Evolutionary conservation across 2,888 invertebrate species (phyloP), one percentile per base, ranked within the genome.

Genomic region (Agrypnus murinus): DNA sequence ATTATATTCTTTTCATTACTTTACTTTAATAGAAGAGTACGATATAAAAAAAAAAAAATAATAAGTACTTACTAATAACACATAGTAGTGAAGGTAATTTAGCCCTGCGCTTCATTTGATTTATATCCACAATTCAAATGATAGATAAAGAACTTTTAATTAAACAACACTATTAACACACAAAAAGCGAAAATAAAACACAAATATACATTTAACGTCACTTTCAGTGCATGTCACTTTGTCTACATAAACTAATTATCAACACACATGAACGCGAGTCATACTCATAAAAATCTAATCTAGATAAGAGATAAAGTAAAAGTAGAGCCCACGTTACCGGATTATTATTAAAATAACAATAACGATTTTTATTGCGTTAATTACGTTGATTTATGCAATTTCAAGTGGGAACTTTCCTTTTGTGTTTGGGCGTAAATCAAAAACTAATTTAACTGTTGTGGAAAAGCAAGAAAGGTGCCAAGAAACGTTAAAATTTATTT

Each of bases 101-200:
- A 4, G 57, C 65, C n/a, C 25, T 57, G 0, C 65, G 40, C 15
- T 57, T 65, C 65, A 65, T 65, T 32, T 57, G 10, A 6, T 32
- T 19, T 0, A 31, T 38, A 36, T 58, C 2, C 14, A 9, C 8
- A 38, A 5, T 25, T 25, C 5, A 25, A 25, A 25, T 5, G 25
- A 25, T 25, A 5, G 25, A 25, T 25, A 25, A 25, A 25, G 25
- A 25, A 25, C 25, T 25, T 5, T 25, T 25, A 25, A 25, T 25
- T 25, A 25, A 25, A 25, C 5, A 5, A 25, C 2, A 25, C 25
- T 25, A 5, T 25, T 25, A 25, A 5, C 25, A 25, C 25, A 25
- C 25, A 25, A 2, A 25, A 25, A n/a, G n/a, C 25, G 5, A 3
- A 25, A 25, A 25, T 25, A 25, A 25, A 25, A 25, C 25, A 25